Base-by-base conservation (phyloP, 37 sponge, comb jelly and placozoan genomes). In the Chondrosia reniformis region DNA sequence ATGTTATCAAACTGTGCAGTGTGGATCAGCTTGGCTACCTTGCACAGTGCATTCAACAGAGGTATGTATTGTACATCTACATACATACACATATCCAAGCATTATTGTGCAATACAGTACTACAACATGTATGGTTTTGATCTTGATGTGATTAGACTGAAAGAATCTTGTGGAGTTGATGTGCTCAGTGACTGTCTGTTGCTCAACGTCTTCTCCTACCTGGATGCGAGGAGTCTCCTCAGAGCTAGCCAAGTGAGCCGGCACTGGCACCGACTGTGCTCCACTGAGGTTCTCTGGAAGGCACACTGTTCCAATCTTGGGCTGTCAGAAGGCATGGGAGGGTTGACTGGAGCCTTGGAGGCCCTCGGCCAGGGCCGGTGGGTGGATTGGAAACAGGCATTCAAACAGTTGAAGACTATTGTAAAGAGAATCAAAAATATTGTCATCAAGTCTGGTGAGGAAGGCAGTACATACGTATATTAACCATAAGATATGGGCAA, bases 321-420 rank as follows among this genome's bases (percentile, higher is more conserved):
- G 31, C 21, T 6, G 30, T 39, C 58, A 31, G 87, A 91, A 55
- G 81, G 79, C 21, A 39, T 90, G 57, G 86, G 83, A 8, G 69
- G 85, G 33, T 64, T 90, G 38, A 56, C 64, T 12, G 49, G 32
- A 17, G 75, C 80, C 8, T 55, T 90, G 19, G 83, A 82, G 79
- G 82, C 59, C 19, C 64, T 75, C 25, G 39, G 25, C 15, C 15
- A 24, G 42, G 72, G 43, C 15, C 3, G 42, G 0, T 40, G 38
- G 32, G 67, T 87, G 46, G 92, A 91, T 62, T 91, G 92, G 92
- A 87, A 87, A 74, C 76, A 62, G 40, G 79, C 83, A 21, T 91
- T 78, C 59, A 78, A 61, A 38, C 82, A 87, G 24, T 55, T 91
- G 40, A 45, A 13, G 32, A 57, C 32, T 13, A 52, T 85, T 24